Conservation (phyloP, 2,113 vertebrate species). For the Lepus timidus region DNA sequence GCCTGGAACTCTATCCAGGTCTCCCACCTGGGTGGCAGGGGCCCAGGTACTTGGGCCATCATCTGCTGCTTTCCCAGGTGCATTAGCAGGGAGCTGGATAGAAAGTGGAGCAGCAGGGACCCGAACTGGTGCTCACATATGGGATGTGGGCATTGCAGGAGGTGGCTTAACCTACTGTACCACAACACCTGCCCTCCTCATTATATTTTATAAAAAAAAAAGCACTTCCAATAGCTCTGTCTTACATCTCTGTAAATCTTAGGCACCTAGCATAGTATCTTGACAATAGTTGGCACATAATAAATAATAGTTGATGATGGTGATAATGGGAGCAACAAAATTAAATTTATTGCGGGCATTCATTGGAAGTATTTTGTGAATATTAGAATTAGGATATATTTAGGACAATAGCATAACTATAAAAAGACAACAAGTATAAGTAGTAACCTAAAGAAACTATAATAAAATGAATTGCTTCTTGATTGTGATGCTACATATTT, state of each 20-base stretch:
- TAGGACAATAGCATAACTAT: neutral
- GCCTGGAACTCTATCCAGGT: too few relatives aligned
- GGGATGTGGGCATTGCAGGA: too few relatives aligned
- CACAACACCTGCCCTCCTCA: too few relatives aligned
- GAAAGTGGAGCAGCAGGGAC: too few relatives aligned
- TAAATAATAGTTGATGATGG: neutral
- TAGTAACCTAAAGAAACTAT: neutral
- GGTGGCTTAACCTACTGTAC: too few relatives aligned
- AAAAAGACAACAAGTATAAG: neutral
- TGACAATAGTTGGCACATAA: neutral
- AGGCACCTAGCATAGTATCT: neutral
- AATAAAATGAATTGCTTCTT: conserved; percentile 11
- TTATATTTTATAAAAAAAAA: neutral
- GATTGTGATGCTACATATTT: conserved; percentile 16
- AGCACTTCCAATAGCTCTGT: neutral
- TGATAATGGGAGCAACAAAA: neutral
- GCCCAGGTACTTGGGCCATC: too few relatives aligned
- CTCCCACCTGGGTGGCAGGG: too few relatives aligned
- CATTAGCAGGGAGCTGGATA: too few relatives aligned
- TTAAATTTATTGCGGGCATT: neutral
- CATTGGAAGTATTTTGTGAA: neutral
- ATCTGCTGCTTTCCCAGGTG: too few relatives aligned
- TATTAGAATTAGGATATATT: neutral
- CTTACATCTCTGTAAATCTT: neutral
- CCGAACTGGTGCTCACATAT: too few relatives aligned